Base-by-base conservation (phyloP, 2,113 vertebrate genomes). In the Xiphophorus maculatus region DNA sequence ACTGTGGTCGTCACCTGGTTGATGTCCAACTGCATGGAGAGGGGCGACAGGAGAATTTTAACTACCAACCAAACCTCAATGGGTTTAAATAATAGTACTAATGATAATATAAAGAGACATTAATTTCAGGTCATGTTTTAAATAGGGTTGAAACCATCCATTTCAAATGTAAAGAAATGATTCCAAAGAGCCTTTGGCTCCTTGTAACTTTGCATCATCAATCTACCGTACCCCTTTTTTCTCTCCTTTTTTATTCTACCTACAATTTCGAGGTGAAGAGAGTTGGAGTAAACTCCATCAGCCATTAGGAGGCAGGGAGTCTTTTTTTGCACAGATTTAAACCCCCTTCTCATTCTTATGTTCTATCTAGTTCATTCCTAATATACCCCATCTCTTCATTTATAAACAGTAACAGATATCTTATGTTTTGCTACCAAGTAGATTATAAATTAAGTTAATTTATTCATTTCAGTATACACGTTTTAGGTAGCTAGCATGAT, bases 1-100 rank as follows among this genome's bases (percentile, higher is more conserved):
- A 93, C 93, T 0, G 95, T 94, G 35, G 95, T 95, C 3, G 95
- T 94, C 93, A 97, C 91, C 86, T 97, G 96, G 91, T 96, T 97
- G 51, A 93, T 90, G 86, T 99, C 97, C 93, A 98, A 93, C 98
- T 99, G 83, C 19, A 42, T 10, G 73, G 32, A 76, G 28, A 48
- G 22, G 42, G 6, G 64, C 58, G 15, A 66, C 11, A 58, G 22
- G 51, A 25, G 17, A 22, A 58, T 48, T 61, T 61, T 11, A 61
- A 61, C 60, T 29, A 12, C 29, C 27, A 61, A 61, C 58, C n/a
- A 63, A 63, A 19, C 27, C 61, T 30, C 12, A 27, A 14, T 15
- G 5, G 12, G 4, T 54, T 11, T 25, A 58, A 58, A 58, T 58
- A 11, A n/a, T 10, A 6, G 15, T 9, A 28, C 12, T 15, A 7